Conservation (phyloP, 2,113 vertebrate genomes). For the Brachyhypopomus occidentalis region DNA sequence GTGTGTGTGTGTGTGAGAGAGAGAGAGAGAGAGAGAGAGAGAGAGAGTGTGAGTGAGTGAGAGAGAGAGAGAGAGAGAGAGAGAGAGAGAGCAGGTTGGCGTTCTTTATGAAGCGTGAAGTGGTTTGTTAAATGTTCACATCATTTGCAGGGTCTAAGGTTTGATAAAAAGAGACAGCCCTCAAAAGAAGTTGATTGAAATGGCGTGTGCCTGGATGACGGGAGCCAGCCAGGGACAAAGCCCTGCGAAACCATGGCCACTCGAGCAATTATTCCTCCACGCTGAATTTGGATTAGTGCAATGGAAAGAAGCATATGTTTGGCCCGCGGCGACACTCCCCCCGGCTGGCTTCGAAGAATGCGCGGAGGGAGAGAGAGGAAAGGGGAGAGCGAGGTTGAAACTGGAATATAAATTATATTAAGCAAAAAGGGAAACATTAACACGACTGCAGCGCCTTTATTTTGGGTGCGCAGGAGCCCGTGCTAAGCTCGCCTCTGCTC, state of each 20-base stretch:
- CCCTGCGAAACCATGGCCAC: constrained; percentile 96
- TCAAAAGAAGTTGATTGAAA: constrained; percentile 96
- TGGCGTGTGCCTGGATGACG: constrained; percentile 99
- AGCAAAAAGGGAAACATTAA: constrained; percentile 70
- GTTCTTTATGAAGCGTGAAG: constrained; percentile 71
- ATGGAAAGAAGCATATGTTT: constrained; percentile 99
- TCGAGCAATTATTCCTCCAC: constrained; percentile 99
- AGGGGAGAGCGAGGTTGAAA: constrained; percentile 80
- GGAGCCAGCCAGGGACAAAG: constrained; percentile 99
- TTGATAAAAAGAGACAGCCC: constrained; percentile 89
- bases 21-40: constrained; percentile 14
- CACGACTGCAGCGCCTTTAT: constrained; percentile 64
- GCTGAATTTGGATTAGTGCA: constrained; percentile 99
- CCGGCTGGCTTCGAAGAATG: constrained; percentile 96
- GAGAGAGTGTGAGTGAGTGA: neutral
- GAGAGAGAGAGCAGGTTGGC: constrained; percentile 52
- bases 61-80: constrained; percentile 7
- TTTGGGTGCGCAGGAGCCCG: constrained; percentile 53
- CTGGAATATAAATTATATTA: constrained; percentile 85
- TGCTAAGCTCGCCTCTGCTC: constrained; percentile 46
- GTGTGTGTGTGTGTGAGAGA: neutral
- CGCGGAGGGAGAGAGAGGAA: constrained; percentile 80
- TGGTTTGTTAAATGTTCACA: constrained; percentile 78
- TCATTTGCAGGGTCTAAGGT: constrained; percentile 80
- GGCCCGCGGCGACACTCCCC: constrained; percentile 97